Base-by-base conservation (phyloP, 2,113 vertebrate genomes). In the Pipa parva region DNA sequence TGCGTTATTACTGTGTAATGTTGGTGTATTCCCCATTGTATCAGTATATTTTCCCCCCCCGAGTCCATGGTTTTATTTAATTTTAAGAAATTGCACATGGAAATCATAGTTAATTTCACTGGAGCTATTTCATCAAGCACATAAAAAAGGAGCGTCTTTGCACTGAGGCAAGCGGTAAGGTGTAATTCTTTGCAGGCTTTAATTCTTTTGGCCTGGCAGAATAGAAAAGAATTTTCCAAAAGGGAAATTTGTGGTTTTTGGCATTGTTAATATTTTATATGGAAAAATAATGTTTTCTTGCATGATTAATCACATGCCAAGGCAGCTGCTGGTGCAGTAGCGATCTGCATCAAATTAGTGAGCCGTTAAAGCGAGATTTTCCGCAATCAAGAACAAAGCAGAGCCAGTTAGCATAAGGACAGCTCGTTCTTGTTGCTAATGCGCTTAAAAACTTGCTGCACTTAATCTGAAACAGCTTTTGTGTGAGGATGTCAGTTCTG, bases 341-440 rank as follows among this genome's bases (percentile, higher is more conserved):
- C 86, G 24, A 82, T 87, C 87, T 91, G 85, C 74, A 87, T 84
- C 81, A 86, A 87, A 89, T 91, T 89, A 91, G 84, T 85, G 77
- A 78, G 77, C 87, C 88, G 86, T 91, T 91, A 88, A 88, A 89
- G 84, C 58, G 79, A 89, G 85, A 89, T 91, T 91, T 92, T 91
- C 89, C 89, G 89, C 84, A 82, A 85, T 83, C 74, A 77, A 88
- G 88, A 89, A 87, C 84, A 89, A 91, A 91, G 86, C 71, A 31
- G 69, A 74, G 78, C 79, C 82, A 80, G 87, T 87, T 84, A 89
- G 82, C 72, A 85, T 71, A 74, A 85, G 83, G 83, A 89, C 89
- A 89, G 89, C 87, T 88, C 88, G 87, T 91, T 88, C 89, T 90
- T 83, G 83, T 86, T 89, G 89, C 76, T 90, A 89, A 91, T 90